Conservation (phyloP, 2,888 invertebrate genomes). For the Crossocerus cetratus region DNA sequence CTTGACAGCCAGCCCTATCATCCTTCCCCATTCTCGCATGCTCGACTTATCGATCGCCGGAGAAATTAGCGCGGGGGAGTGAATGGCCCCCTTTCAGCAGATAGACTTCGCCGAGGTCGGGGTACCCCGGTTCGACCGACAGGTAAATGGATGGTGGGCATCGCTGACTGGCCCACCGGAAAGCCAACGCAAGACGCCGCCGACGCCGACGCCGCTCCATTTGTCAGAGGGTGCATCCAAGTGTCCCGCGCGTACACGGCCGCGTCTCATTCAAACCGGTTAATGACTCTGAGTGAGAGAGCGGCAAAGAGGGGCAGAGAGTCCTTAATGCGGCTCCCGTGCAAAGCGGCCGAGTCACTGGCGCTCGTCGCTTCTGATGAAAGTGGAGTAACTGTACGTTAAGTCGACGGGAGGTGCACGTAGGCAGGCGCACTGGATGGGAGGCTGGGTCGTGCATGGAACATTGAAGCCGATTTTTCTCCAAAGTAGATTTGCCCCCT, state of each 20-base stretch:
- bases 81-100: background rate
- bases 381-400: too few relatives aligned
- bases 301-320: background rate
- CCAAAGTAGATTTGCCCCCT: too few relatives aligned
- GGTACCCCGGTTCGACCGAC: background rate
- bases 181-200: slow-evolving; percentile 23
- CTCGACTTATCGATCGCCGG: slow-evolving; percentile 45
- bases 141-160: slow-evolving; percentile 23
- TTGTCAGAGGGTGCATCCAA: slow-evolving; percentile 28
- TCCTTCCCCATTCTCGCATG: slow-evolving; percentile 43
- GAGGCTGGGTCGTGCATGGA: too few relatives aligned
- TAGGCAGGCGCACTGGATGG: too few relatives aligned
- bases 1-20: slow-evolving; percentile 25
- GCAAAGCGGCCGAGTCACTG: background rate
- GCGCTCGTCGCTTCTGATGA: too few relatives aligned
- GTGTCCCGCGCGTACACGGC: background rate
- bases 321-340: background rate
- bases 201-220: slow-evolving; percentile 28
- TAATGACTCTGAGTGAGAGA: background rate
- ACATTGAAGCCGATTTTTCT: too few relatives aligned
- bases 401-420: too few relatives aligned
- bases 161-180: slow-evolving; percentile 13
- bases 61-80: slow-evolving; percentile 39
- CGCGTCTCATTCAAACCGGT: background rate
- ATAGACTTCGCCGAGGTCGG: background rate